Conservation (phyloP, 2,797 vertebrate genomes). For the Cyprinodon diabolis region DNA sequence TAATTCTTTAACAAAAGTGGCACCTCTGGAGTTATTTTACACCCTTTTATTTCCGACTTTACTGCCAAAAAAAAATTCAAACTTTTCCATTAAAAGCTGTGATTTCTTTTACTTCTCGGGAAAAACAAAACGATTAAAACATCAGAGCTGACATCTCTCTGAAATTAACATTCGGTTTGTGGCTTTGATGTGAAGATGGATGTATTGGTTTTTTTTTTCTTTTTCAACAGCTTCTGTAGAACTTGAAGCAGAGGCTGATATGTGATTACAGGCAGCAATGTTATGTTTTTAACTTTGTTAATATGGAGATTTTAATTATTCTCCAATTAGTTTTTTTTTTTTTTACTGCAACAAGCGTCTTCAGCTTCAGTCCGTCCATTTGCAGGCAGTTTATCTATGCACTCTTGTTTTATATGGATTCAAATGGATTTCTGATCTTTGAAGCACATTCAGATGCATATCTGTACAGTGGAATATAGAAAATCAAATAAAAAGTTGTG, state of each 20-base stretch:
- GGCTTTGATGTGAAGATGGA: constrained; percentile 45
- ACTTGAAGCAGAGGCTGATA: constrained; percentile 44
- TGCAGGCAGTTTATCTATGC: constrained; percentile 8
- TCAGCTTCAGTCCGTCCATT: constrained; percentile 50
- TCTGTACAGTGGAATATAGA: background rate
- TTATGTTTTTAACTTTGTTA: background rate
- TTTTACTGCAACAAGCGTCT: constrained; percentile 18
- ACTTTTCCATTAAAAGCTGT: constrained; percentile 45
- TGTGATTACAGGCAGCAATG: constrained; percentile 41
- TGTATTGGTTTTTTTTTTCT: constrained; percentile 7
- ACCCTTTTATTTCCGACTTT: constrained; percentile 17
- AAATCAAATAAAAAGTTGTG: background rate
- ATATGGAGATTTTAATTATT: constrained; percentile 18
- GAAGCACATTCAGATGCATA: background rate
- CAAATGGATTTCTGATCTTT: background rate
- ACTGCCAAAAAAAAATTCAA: constrained; percentile 37
- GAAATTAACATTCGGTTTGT: constrained; percentile 51
- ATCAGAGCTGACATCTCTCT: constrained; percentile 53
- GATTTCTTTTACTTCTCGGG: constrained; percentile 43
- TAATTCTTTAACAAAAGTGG: constrained; percentile 76
- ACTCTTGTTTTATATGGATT: background rate
- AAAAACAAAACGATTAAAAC: constrained; percentile 55
- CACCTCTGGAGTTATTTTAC: constrained; percentile 34
- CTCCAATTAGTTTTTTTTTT: constrained; percentile 17
- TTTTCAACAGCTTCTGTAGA: constrained; percentile 41